Base-by-base conservation (phyloP, 1,140 invertebrate species). In the Macrotrachela quadricornifera region DNA sequence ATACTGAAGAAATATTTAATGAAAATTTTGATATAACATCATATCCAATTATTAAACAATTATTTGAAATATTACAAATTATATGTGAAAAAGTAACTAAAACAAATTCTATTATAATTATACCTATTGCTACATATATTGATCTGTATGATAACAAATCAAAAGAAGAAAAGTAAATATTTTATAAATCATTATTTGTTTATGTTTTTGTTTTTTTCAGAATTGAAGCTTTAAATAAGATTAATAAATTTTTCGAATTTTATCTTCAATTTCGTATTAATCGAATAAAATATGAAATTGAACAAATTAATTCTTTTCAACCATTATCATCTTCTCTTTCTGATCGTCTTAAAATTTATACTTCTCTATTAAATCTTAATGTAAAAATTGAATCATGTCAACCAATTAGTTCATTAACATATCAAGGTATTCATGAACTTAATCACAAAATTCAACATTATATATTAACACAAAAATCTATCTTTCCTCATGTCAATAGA, bases 251-350 rank as follows among this genome's bases (percentile, higher is more conserved):
- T 10, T 52, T 57, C 30, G 16, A 51, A 6, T 11, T 18, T 12
- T 54, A 49, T 21, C 8, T 58, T 13, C 13, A 37, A 30, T 36
- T 53, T 15, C 49, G 46, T 42, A 15, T 17, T 8, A 14, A 47
- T 12, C n/a, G 12, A n/a, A 59, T 66, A 6, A 59, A 64, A 47
- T 43, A 55, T 13, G 59, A 60, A 41, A 63, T 68, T n/a, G 55
- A 60, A 30, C 56, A 48, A 11, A 67, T 68, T 10, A 58, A 62
- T 47, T 55, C 57, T 57, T 57, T 10, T 55, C 60, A 1, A 54
- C 61, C n/a, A 66, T 67, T 38, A n/a, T 63, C 64, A 8, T 59
- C 64, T 16, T 61, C 66, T 10, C 51, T 66, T 18, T 62, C 62
- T 0, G 61, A 67, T 17, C 63, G 63, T 46, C 55, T 66, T n/a